These are phyloP conservation scores for Acanthurus tractus DNA, from an alignment of 2,797 vertebrate genomes.

Conservation along the genomic window DNA sequence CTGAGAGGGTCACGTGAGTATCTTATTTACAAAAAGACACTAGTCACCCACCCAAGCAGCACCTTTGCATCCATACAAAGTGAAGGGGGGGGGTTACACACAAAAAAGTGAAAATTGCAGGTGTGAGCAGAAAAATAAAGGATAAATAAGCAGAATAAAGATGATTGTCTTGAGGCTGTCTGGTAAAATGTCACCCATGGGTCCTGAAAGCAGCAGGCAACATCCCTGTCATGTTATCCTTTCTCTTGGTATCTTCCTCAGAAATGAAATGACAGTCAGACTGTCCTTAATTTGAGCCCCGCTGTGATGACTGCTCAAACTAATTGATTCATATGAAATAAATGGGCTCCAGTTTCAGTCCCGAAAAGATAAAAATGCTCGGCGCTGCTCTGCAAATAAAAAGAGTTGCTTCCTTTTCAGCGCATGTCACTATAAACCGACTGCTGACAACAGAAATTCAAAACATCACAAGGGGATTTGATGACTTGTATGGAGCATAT, in stretches of 20 bases:
- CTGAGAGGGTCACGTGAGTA: slow-evolving; percentile 51
- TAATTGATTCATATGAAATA: slow-evolving; percentile 1
- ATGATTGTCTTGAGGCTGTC: slow-evolving; percentile 14
- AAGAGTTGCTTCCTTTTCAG: not conserved
- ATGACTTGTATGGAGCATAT: slow-evolving; percentile 8
- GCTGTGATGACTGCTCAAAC: slow-evolving; percentile 6
- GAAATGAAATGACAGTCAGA: slow-evolving; percentile 9
- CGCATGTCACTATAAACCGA: not conserved
- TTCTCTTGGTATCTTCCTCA: not conserved
- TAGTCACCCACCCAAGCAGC: slow-evolving; percentile 39
- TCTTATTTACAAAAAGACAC: slow-evolving; percentile 55
- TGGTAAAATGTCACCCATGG: not conserved
- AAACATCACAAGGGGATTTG: not conserved
- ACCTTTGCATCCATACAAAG: slow-evolving; percentile 35
- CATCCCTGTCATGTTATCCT: not conserved
- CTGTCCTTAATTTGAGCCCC: not conserved
- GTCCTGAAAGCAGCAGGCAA: not conserved
- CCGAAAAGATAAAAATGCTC: not conserved
- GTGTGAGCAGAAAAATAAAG: slow-evolving; percentile 3
- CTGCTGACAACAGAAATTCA: not conserved
- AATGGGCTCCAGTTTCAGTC: not conserved
- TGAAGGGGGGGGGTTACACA: too few species aligned
- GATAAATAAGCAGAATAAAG: slow-evolving; percentile 12
- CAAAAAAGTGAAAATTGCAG: slow-evolving; percentile 22
- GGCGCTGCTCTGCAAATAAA: not conserved